phyloP scores from a whole-genome alignment of 2,113 vertebrate genomes.

The Caracal caracal region DNA sequence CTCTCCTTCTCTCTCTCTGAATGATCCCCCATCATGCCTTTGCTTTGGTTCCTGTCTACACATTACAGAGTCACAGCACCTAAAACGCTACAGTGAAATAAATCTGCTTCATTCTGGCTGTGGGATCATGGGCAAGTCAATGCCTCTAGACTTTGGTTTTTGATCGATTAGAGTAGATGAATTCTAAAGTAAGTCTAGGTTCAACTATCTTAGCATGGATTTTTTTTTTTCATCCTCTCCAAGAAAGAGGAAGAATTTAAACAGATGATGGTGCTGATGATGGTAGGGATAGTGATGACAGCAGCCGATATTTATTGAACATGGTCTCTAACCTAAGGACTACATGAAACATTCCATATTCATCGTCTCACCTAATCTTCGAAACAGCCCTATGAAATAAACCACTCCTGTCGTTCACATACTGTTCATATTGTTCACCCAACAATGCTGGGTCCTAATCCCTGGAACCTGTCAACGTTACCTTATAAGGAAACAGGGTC shows the following conservation, averaged over 20 bases:
- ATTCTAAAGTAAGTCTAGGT: not conserved
- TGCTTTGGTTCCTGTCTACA: not conserved
- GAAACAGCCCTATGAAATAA: not conserved
- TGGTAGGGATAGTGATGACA: not conserved
- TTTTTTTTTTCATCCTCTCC: not conserved
- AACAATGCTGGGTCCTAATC: not conserved
- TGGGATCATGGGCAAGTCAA: not conserved
- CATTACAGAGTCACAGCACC: not conserved
- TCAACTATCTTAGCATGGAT: not conserved
- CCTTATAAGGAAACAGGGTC: not conserved
- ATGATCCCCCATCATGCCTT: not conserved
- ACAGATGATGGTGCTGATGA: not conserved
- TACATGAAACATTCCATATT: not conserved
- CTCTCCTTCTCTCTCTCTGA: not conserved
- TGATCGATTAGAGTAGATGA: not conserved
- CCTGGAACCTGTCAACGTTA: not conserved
- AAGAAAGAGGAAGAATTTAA: not conserved
- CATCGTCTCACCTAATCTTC: not conserved
- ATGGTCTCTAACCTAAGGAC: not conserved
- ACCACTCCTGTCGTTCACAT: not conserved
- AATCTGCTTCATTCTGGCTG: not conserved
- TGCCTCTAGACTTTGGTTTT: not conserved
- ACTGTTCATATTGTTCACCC: too few species aligned
- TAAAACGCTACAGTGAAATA: not conserved
- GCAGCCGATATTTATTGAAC: not conserved